Evolutionary conservation across 2,113 vertebrate species (phyloP), one percentile per base, ranked within the genome.

Genomic region (Amia ocellicauda): DNA sequence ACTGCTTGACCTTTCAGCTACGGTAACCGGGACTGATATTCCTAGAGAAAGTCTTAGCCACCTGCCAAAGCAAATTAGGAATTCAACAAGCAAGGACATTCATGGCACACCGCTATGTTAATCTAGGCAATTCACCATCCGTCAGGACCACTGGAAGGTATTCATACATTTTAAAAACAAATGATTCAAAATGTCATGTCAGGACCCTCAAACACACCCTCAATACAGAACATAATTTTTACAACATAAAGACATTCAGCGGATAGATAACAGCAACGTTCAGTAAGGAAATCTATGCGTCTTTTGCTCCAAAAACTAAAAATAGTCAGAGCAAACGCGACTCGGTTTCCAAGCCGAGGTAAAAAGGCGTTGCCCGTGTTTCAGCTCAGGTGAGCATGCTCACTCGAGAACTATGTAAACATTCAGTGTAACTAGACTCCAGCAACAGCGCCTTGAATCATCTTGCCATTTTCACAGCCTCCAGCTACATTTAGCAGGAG

Each of bases 381-480:
- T 45, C 45, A 23, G 56, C 63, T 66, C 66, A 69, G 66, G 66
- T 74, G 60, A 71, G 63, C 40, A 45, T 49, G 10, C 26, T 19
- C 55, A 54, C 56, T 23, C n/a, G n/a, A n/a, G 3, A 54, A 40
- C 62, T 64, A 53, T 42, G 51, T 54, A 31, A 50, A 50, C 49
- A 63, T 3, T n/a, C 11, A 22, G 3, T 28, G 66, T 62, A 69
- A 67, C 36, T 60, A 31, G 52, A 70, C 60, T 62, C 26, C 11
- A 36, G 31, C 31, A 2, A n/a, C n/a, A n/a, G 5, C 11, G 31
- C 11, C 40, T 43, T 43, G 40, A 62, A 55, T 55, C 11, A 41
- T 29, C 52, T 24, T 60, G 53, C 70, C 64, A 31, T 67, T 76
- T 69, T 55, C 65, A 57, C 68, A 71, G 59, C 62, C 62, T 63